These are phyloP conservation scores for Danio jaintianensis DNA, from an alignment of 2,797 vertebrate genomes.

Conservation along the genomic window DNA sequence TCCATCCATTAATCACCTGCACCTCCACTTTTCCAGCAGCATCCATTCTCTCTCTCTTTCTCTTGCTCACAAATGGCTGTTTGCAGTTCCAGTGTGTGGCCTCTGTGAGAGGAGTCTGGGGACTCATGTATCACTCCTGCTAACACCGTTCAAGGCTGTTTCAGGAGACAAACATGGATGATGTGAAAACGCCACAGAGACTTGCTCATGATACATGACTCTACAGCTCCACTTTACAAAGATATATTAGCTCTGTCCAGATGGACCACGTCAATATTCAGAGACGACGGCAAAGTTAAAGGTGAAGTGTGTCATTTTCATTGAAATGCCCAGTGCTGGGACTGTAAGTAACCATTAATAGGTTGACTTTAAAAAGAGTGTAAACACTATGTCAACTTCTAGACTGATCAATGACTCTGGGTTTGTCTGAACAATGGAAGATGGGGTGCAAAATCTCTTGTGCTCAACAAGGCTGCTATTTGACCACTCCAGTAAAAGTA, in stretches of 20 bases:
- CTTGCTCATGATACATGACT: conserved; percentile 38
- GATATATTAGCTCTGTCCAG: conserved; percentile 33
- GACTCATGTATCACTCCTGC: conserved; percentile 46
- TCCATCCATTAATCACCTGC: conserved; percentile 42
- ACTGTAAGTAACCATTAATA: background rate
- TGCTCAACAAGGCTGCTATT: background rate
- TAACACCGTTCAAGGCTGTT: conserved; percentile 51
- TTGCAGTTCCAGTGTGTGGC: conserved; percentile 40
- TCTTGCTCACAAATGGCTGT: conserved; percentile 30
- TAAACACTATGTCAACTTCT: background rate
- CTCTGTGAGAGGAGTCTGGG: conserved; percentile 34
- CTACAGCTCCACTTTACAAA: conserved; percentile 31
- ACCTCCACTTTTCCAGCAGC: background rate
- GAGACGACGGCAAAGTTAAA: background rate
- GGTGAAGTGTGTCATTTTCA: background rate
- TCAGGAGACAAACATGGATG: conserved; percentile 52
- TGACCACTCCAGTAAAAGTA: background rate
- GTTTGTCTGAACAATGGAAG: no score
- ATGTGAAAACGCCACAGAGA: conserved; percentile 41
- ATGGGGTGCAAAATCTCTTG: background rate
- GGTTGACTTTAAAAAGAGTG: background rate
- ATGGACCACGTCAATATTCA: conserved; percentile 14
- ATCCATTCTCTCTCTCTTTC: conserved; percentile 11
- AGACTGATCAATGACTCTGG: background rate
- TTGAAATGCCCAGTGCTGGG: background rate